Conservation (phyloP, 2,797 vertebrate species). For the Poeciliopsis gracilis region DNA sequence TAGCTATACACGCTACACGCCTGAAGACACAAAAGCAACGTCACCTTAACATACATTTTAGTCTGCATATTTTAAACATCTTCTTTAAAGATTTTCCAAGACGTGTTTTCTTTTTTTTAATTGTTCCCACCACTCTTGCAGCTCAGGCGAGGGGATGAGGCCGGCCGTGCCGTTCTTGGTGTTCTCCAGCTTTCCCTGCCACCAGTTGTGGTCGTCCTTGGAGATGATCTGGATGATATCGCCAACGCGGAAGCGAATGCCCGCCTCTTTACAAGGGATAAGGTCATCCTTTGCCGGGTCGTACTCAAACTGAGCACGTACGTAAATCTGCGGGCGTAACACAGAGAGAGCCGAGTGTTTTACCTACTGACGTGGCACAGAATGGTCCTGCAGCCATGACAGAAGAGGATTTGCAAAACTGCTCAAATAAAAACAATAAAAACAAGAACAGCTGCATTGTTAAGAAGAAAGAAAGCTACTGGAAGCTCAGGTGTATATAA, state of each 20-base stretch:
- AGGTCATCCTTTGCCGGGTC: slow-evolving; percentile 97
- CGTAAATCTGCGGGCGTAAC: slow-evolving; percentile 88
- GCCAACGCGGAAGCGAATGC: slow-evolving; percentile 94
- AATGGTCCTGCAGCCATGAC: neutral
- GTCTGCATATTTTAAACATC: neutral
- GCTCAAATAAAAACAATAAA: slow-evolving; percentile 8
- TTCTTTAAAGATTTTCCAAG: neutral
- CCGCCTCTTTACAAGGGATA: slow-evolving; percentile 98
- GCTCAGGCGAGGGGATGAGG: slow-evolving; percentile 97
- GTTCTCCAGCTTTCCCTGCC: slow-evolving; percentile 98
- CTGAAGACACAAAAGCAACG: slow-evolving; percentile 62
- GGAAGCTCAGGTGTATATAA: slow-evolving; percentile 7
- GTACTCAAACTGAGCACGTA: slow-evolving; percentile 98
- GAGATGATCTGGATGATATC: slow-evolving; percentile 99
- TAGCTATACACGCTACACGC: slow-evolving; percentile 98
- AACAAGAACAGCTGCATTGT: neutral
- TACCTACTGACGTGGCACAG: neutral
- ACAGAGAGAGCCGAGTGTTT: neutral
- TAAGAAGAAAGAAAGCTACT: neutral
- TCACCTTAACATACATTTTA: neutral
- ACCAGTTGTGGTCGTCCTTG: slow-evolving; percentile 99
- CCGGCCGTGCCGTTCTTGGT: slow-evolving; percentile 97
- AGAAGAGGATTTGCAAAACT: slow-evolving; percentile 29
- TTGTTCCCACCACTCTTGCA: slow-evolving; percentile 93
- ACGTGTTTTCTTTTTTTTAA: neutral